Percentiles rank a stretch among this genome's conserved stretches.
These are phyloP conservation scores for Drosophila sp. DNA, from an alignment of 1,140 invertebrate species.

Conservation along the genomic window DNA sequence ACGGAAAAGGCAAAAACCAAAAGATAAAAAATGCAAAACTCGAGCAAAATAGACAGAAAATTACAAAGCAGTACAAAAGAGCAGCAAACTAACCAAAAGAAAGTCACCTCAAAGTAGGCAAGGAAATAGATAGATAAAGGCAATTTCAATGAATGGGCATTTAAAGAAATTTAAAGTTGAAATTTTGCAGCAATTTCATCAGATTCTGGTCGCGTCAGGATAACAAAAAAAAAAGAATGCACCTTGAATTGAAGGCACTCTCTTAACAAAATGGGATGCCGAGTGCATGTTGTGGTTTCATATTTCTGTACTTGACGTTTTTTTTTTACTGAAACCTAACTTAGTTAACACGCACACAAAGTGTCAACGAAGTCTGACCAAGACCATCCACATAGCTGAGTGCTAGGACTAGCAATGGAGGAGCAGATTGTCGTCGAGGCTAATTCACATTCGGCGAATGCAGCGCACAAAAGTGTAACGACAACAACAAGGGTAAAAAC, in stretches of 20 bases:
- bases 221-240: neutral
- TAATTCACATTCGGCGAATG: conserved; percentile 65
- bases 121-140: neutral
- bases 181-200: too few relatives aligned
- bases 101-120: neutral
- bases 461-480: conserved; percentile 36
- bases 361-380: conserved; percentile 35
- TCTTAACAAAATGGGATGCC: neutral
- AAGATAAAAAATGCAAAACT: neutral
- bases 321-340: conserved; percentile 34
- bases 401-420: neutral
- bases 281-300: neutral
- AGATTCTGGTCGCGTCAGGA: too few relatives aligned
- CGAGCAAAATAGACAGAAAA: neutral
- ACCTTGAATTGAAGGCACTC: neutral
- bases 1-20: neutral
- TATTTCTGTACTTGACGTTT: neutral
- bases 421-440: conserved; percentile 27
- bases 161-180: neutral
- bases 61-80: neutral
- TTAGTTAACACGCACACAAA: conserved; percentile 50
- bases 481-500: conserved; percentile 15
- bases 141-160: neutral
- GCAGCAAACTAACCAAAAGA: too few relatives aligned
- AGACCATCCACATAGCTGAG: neutral